Base-by-base conservation (phyloP, 2,113 vertebrate species). In the Symphodus melops region DNA sequence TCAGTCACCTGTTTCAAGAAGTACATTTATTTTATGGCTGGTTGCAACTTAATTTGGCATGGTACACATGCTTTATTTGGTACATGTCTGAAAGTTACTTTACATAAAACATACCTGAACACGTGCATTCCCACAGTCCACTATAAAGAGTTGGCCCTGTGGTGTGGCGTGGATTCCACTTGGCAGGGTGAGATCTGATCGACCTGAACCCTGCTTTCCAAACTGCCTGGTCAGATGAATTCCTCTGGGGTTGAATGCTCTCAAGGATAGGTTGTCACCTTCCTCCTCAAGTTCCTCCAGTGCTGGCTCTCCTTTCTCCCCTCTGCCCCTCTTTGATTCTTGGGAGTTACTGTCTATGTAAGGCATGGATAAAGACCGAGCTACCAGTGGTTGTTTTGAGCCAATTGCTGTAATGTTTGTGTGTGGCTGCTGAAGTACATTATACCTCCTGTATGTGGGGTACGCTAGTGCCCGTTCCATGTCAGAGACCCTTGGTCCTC, bases 91-190 rank as follows among this genome's bases (percentile, higher is more conserved):
- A 62, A 66, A 71, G 20, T 41, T 0, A 0, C 13, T 65, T 19
- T 33, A 33, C 28, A 33, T 41, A 68, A 9, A 74, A 82, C 83
- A 56, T 83, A 92, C 90, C 90, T 93, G 92, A 68, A 95, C 69
- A 23, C 95, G 93, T n/a, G 92, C 89, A 61, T 96, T 96, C 52
- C 95, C 95, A 19, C 93, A 94, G 69, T 96, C 95, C 25, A 95
- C 95, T 20, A 95, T 87, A 42, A 93, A 96, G 20, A 96, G 86
- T 19, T 93, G 89, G 3, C 95, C 94, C 46, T 92, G 87, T 5
- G 89, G 81, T 1, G 92, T 93, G 28, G 81, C 80, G 23, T 94
- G 90, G 17, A 95, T 76, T 13, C 95, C 95, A 74, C 93, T 94
- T n/a, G 94, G 95, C 6, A 96, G 77, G 4, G 92, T 94, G 55